Conservation (phyloP, 2,113 vertebrate genomes). For the Ascaphus truei region DNA sequence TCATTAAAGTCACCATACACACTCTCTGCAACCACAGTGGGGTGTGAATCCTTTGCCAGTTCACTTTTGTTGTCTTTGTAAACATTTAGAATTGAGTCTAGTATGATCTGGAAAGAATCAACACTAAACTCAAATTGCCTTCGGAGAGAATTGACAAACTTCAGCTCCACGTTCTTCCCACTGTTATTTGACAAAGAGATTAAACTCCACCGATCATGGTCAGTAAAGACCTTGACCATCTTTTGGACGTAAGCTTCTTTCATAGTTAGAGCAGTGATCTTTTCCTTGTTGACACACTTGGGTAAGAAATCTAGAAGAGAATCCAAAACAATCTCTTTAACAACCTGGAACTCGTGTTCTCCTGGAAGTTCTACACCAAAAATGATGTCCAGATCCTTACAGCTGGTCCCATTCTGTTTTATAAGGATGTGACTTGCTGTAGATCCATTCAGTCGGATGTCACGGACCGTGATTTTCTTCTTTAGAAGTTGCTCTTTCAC, state of each 20-base stretch:
- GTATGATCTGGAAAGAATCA: constrained; percentile 93
- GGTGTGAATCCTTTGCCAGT: constrained; percentile 49
- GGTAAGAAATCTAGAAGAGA: constrained; percentile 86
- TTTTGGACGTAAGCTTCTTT: constrained; percentile 95
- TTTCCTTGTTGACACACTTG: constrained; percentile 86
- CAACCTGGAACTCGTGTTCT: constrained; percentile 86
- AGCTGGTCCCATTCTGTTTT: constrained; percentile 80
- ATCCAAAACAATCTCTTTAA: constrained; percentile 86
- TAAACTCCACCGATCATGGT: constrained; percentile 91
- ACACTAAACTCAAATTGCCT: constrained; percentile 97
- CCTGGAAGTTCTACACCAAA: constrained; percentile 85
- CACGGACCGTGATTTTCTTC: constrained; percentile 79
- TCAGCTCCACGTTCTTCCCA: constrained; percentile 92
- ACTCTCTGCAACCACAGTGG: constrained; percentile 82
- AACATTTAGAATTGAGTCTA: constrained; percentile 78
- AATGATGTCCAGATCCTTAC: constrained; percentile 95
- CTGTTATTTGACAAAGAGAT: constrained; percentile 95
- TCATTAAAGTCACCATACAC: constrained; percentile 92
- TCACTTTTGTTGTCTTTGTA: constrained; percentile 66
- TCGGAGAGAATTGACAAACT: constrained; percentile 84
- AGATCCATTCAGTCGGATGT: constrained; percentile 90
- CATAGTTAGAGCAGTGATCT: constrained; percentile 86
- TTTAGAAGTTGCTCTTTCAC: constrained; percentile 78
- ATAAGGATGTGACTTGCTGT: constrained; percentile 92
- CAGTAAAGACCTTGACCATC: constrained; percentile 91